phyloP scores from a whole-genome alignment of 2,797 vertebrate genomes.

The Apogon talboti region DNA sequence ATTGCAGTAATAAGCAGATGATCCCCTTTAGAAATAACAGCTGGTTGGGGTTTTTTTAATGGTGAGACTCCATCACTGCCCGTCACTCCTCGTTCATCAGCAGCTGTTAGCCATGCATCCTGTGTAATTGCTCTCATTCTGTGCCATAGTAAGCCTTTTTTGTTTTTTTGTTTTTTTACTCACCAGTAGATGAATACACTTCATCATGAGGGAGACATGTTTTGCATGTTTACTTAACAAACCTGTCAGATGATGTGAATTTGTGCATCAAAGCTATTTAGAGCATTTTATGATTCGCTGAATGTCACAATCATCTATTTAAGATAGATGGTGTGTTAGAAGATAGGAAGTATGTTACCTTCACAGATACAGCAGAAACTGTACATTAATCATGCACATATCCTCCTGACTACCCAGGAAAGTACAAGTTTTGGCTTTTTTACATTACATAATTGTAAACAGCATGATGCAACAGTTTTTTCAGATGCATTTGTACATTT shows the following conservation, averaged over 20 bases:
- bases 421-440: too few species aligned
- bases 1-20: constrained; percentile 68
- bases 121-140: constrained; percentile 34
- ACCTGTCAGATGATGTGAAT: not conserved
- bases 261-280: too few species aligned
- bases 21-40: constrained; percentile 76
- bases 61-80: constrained; percentile 58
- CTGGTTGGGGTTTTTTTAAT: constrained; percentile 76
- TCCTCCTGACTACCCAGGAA: too few species aligned
- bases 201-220: not conserved
- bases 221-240: not conserved
- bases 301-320: too few species aligned
- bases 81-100: constrained; percentile 74
- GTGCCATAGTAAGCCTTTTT: not conserved
- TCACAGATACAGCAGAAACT: too few species aligned
- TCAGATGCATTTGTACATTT: too few species aligned
- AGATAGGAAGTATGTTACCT: too few species aligned
- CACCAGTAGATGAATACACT: constrained; percentile 15
- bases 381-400: too few species aligned
- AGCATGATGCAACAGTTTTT: too few species aligned
- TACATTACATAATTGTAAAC: too few species aligned
- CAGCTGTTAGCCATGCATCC: constrained; percentile 69
- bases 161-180: not conserved
- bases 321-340: too few species aligned
- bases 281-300: too few species aligned